These are phyloP conservation scores for Herpetotheres cachinnans DNA, from an alignment of 2,113 vertebrate species.

Conservation along the genomic window DNA sequence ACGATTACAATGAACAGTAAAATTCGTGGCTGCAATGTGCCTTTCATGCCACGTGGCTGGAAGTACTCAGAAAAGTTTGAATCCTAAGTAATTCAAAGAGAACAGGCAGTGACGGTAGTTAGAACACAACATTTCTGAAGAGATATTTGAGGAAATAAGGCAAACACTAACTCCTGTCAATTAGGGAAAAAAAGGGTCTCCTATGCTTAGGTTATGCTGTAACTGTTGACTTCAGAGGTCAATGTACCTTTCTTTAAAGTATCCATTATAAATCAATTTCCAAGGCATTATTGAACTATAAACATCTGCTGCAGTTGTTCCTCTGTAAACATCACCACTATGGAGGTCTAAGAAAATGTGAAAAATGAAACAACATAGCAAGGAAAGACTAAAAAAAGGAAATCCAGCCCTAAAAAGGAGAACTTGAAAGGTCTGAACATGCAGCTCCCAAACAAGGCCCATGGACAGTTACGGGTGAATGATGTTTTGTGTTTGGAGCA, in stretches of 20 bases:
- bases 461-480: neutral
- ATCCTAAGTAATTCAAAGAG: neutral
- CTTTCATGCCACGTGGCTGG: neutral
- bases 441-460: neutral
- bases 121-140: neutral
- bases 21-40: neutral
- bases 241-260: neutral
- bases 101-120: neutral
- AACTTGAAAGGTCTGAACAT: neutral
- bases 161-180: neutral
- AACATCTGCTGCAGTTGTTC: slow-evolving; percentile 4
- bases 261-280: neutral
- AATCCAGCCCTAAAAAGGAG: neutral
- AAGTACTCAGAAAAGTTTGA: neutral
- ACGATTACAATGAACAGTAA: neutral
- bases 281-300: neutral
- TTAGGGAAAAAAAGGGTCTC: neutral
- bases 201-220: neutral
- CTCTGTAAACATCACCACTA: neutral
- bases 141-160: neutral
- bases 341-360: slow-evolving; percentile 7
- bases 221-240: neutral
- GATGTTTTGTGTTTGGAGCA: neutral
- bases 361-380: slow-evolving; percentile 4
- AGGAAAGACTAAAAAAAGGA: neutral